phyloP scores from a whole-genome alignment of 2,113 vertebrate species.

The Tympanuchus pallidicinctus region DNA sequence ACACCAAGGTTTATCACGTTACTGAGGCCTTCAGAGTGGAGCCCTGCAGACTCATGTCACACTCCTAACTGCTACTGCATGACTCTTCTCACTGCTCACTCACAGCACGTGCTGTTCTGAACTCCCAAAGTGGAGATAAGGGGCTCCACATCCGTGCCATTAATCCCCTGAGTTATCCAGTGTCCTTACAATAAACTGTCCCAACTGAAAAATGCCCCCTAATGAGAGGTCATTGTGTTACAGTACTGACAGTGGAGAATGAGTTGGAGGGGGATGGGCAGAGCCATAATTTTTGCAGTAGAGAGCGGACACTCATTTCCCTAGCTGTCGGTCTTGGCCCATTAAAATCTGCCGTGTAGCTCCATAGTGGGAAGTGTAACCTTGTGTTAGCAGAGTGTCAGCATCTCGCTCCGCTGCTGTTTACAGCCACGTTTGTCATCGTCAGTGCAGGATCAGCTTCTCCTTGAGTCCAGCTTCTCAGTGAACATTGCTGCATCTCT shows the following conservation, averaged over 20 bases:
- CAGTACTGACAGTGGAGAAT: not conserved
- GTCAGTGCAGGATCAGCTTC: conserved; percentile 41
- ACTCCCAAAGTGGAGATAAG: not conserved
- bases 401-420: conserved; percentile 74
- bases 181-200: not conserved
- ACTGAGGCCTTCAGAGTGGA: not conserved
- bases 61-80: not conserved
- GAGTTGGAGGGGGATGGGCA: conserved; percentile 8
- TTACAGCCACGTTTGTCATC: conserved; percentile 73
- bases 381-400: conserved; percentile 69
- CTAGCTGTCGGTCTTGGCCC: conserved; percentile 61
- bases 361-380: conserved; percentile 55
- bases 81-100: not conserved
- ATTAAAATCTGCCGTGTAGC: conserved; percentile 51
- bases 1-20: not conserved
- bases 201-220: not conserved
- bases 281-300: conserved; percentile 18
- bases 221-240: not conserved
- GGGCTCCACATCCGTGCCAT: not conserved
- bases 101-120: not conserved
- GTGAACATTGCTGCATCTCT: not conserved
- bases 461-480: conserved; percentile 68
- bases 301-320: conserved; percentile 56
- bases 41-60: not conserved
- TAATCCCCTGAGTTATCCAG: not conserved